Evolutionary conservation across 2,113 vertebrate genomes (phyloP).

Genomic region (Sorex araneus): DNA sequence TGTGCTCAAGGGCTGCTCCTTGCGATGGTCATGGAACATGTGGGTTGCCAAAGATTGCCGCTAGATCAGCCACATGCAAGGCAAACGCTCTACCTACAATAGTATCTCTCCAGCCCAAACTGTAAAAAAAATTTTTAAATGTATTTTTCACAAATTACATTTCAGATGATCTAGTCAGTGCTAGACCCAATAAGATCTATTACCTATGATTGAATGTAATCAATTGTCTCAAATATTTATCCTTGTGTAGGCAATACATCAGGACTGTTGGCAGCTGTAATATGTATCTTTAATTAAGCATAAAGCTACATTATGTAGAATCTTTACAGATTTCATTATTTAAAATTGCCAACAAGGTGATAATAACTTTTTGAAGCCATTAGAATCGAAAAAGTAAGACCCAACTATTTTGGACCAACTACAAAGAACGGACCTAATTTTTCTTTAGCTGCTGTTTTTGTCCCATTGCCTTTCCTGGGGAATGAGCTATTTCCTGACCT

Average conservation of each 20-base stretch:
- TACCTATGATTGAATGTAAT: neutral
- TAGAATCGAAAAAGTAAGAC: neutral
- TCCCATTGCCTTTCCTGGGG: neutral
- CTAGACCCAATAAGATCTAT: neutral
- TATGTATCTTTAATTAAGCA: neutral
- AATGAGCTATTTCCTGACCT: neutral
- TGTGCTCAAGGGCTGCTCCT: too few relatives aligned
- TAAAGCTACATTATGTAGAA: neutral
- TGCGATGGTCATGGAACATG: too few relatives aligned
- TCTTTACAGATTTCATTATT: neutral
- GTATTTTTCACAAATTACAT: neutral
- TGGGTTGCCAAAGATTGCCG: too few relatives aligned
- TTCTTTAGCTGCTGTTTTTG: too few relatives aligned
- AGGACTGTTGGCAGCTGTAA: too few relatives aligned
- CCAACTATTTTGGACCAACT: neutral
- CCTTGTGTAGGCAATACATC: neutral
- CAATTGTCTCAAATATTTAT: neutral
- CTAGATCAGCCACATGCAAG: too few relatives aligned
- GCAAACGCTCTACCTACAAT: too few relatives aligned
- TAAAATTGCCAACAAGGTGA: neutral
- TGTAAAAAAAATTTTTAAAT: neutral
- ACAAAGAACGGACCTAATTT: neutral
- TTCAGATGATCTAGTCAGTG: neutral
- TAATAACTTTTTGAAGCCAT: neutral
- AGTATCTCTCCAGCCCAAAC: too few relatives aligned